These are phyloP conservation scores for Sarcophaga carnaria DNA, from an alignment of 2,888 invertebrate genomes.

Conservation along the genomic window DNA sequence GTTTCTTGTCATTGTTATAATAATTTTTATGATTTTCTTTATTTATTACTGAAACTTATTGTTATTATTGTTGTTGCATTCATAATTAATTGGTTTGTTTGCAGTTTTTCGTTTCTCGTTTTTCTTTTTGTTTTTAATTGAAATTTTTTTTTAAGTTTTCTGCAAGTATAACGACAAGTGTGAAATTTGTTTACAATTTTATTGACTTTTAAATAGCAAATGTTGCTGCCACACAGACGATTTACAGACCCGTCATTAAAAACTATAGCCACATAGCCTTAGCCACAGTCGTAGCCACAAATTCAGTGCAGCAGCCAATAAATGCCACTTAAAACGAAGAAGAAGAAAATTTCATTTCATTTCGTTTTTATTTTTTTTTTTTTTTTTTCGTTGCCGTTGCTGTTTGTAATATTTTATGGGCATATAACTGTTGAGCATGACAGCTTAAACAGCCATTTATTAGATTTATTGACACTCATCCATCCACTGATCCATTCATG, in stretches of 20 bases:
- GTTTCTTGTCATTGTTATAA: slow-evolving; percentile 6
- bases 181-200: slow-evolving; percentile 58
- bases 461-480: slow-evolving; percentile 77
- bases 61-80: not conserved
- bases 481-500: slow-evolving; percentile 67
- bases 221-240: not conserved
- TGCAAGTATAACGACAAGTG: slow-evolving; percentile 38
- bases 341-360: not conserved
- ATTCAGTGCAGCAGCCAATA: slow-evolving; percentile 32
- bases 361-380: not conserved
- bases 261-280: no score
- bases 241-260: not conserved
- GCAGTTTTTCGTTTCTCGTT: not conserved
- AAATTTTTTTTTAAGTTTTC: not conserved
- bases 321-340: slow-evolving; percentile 14
- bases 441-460: slow-evolving; percentile 76
- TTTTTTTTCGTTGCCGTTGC: not conserved
- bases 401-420: slow-evolving; percentile 66
- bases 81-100: not conserved
- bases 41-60: not conserved
- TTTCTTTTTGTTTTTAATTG: not conserved
- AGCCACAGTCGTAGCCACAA: not conserved
- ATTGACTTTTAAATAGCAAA: slow-evolving; percentile 50
- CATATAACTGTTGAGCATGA: slow-evolving; percentile 72
- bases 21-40: not conserved